Conservation (phyloP, 2,888 invertebrate genomes). For the Zaprionus obscuricornis region DNA sequence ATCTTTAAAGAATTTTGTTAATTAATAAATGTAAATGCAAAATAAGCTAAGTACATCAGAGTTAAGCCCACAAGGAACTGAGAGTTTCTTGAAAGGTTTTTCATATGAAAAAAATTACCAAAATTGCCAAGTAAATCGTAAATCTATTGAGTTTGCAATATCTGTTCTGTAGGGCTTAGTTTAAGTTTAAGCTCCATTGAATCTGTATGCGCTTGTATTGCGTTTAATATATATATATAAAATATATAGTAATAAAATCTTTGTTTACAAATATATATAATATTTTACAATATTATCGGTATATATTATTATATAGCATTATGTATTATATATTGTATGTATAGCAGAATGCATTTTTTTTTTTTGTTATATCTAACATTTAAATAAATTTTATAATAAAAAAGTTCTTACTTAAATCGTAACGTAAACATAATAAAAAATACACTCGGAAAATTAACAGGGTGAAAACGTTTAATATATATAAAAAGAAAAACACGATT, state of each 20-base stretch:
- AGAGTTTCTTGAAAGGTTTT: not conserved
- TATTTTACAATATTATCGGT: slow-evolving; percentile 67
- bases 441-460: slow-evolving; percentile 37
- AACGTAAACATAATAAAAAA: slow-evolving; percentile 58
- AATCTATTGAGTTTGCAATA: slow-evolving; percentile 29
- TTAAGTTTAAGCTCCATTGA: slow-evolving; percentile 17
- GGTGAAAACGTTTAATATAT: slow-evolving; percentile 3
- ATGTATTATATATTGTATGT: slow-evolving; percentile 9
- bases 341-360: slow-evolving; percentile 35
- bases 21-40: slow-evolving; percentile 42
- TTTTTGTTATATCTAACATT: slow-evolving; percentile 54
- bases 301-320: slow-evolving; percentile 5
- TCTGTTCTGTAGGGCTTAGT: slow-evolving; percentile 17
- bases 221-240: slow-evolving; percentile 50
- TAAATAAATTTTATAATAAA: slow-evolving; percentile 59
- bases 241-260: slow-evolving; percentile 64
- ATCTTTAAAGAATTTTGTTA: slow-evolving; percentile 39
- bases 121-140: slow-evolving; percentile 24
- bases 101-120: slow-evolving; percentile 21
- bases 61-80: slow-evolving; percentile 7
- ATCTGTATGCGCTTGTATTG: slow-evolving; percentile 46
- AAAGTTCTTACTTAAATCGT: slow-evolving; percentile 58
- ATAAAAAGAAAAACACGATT: slow-evolving; percentile 12
- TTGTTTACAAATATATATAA: slow-evolving; percentile 70
- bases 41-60: slow-evolving; percentile 39